Conservation (phyloP, 2,113 vertebrate genomes). For the Anarhynchus alexandrinus region DNA sequence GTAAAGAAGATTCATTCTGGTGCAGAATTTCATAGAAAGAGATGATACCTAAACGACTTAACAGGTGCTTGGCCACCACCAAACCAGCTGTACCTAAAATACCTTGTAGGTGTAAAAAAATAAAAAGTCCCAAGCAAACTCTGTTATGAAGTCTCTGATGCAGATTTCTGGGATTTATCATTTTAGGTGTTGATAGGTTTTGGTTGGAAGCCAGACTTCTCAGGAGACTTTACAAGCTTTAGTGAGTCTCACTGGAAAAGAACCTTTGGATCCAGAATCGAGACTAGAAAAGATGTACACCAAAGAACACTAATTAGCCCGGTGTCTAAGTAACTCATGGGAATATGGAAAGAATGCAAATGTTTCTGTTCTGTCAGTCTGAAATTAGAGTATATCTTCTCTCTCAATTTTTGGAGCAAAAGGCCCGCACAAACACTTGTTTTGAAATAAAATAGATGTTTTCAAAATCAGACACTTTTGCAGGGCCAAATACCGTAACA, state of each 20-base stretch:
- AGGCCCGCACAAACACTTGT: neutral
- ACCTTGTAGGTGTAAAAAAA: neutral
- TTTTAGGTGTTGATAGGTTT: neutral
- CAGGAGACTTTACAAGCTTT: neutral
- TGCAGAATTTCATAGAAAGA: neutral
- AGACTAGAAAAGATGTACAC: neutral
- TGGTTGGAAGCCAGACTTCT: neutral
- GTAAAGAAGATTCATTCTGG: neutral
- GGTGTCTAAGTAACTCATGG: neutral
- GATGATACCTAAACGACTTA: neutral
- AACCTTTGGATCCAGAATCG: neutral
- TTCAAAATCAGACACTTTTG: neutral
- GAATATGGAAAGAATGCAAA: neutral
- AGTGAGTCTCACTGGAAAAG: neutral
- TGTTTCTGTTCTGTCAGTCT: neutral
- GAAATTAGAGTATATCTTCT: neutral
- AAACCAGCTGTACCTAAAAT: neutral
- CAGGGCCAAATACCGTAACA: neutral
- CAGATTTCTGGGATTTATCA: neutral
- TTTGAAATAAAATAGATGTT: neutral
- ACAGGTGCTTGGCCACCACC: neutral
- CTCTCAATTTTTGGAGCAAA: neutral
- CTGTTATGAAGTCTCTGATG: neutral
- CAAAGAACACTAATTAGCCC: neutral
- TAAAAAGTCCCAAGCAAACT: neutral